Conservation (phyloP, 2,888 invertebrate species). For the Tanytarsus gracilentus region DNA sequence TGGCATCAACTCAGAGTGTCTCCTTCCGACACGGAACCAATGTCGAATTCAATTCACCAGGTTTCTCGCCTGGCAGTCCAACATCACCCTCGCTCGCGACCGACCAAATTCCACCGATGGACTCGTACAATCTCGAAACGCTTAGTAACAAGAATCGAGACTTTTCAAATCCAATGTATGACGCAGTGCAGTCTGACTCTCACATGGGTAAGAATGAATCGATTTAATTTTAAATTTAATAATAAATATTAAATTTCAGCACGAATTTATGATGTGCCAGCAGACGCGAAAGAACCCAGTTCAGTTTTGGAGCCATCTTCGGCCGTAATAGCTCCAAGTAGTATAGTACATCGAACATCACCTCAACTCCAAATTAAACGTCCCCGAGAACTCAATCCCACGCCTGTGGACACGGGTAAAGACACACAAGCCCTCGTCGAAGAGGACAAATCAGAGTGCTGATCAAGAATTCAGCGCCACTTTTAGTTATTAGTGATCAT, state of each 20-base stretch:
- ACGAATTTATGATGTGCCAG: slow-evolving; percentile 76
- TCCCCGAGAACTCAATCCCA: slow-evolving; percentile 74
- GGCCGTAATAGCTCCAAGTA: slow-evolving; percentile 71
- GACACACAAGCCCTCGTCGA: slow-evolving; percentile 85
- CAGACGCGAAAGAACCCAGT: slow-evolving; percentile 55
- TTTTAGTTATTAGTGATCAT: slow-evolving; percentile 2
- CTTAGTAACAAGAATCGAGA: slow-evolving; percentile 73
- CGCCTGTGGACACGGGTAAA: slow-evolving; percentile 73
- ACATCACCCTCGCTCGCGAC: slow-evolving; percentile 38
- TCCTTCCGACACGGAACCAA: slow-evolving; percentile 90
- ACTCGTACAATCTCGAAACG: slow-evolving; percentile 72
- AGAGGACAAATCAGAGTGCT: slow-evolving; percentile 65
- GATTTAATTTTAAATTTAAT: slow-evolving; percentile 37
- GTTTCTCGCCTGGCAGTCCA: slow-evolving; percentile 44
- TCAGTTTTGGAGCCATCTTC: slow-evolving; percentile 51
- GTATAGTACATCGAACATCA: slow-evolving; percentile 69
- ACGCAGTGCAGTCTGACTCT: slow-evolving; percentile 59
- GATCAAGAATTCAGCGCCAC: slow-evolving; percentile 33
- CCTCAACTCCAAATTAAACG: slow-evolving; percentile 59
- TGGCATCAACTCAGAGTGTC: slow-evolving; percentile 81
- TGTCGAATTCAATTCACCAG: slow-evolving; percentile 69
- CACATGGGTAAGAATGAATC: slow-evolving; percentile 34
- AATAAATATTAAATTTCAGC: slow-evolving; percentile 35
- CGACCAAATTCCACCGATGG: slow-evolving; percentile 50
- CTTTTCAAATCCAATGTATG: slow-evolving; percentile 98